Evolutionary conservation across 2,113 vertebrate genomes (phyloP), one percentile per base, ranked within the genome.

Genomic region (Heteronetta atricapilla): DNA sequence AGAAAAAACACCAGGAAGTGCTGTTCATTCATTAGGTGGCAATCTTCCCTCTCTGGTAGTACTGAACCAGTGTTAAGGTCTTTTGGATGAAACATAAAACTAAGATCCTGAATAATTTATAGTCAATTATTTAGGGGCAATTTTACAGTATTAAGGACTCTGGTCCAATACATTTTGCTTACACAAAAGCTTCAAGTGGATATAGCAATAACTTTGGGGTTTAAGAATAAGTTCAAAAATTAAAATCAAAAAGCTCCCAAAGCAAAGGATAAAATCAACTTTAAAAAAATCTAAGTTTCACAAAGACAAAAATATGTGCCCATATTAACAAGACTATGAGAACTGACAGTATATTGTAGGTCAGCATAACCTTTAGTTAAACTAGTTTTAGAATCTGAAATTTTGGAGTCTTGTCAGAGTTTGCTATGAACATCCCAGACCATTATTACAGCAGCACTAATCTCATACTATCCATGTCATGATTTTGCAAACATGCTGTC

Each of bases 1-100:
- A 86, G 44, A 66, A 88, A 88, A 94, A 95, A 83, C 53, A 93
- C 38, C 42, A 72, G 50, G 19, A 86, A 92, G 46, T 68, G 48
- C 18, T 88, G 22, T 48, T 93, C 56, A 59, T n/a, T 84, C 69
- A 78, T 73, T 55, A 93, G 34, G 52, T 6, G 4, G 38, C 38
- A 80, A 64, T 75, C 62, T 89, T 84, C 15, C 90, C 80, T 86
- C 53, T 86, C 69, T 84, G 60, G 53, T 20, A 94, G 63, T 63
- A 93, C 68, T 77, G 78, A 90, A 77, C 26, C 63, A 89, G 13
- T 33, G 20, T 84, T 84, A 92, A 44, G 26, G 26, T 76, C 29
- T 91, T 89, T 70, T 9, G 2, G 3, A 89, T 46, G 38, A 93
- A 86, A 82, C 5, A 5, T n/a, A 80, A 87, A 96, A 77, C 68